Conservation (phyloP, 2,113 vertebrate species). For the Tachycineta bicolor region DNA sequence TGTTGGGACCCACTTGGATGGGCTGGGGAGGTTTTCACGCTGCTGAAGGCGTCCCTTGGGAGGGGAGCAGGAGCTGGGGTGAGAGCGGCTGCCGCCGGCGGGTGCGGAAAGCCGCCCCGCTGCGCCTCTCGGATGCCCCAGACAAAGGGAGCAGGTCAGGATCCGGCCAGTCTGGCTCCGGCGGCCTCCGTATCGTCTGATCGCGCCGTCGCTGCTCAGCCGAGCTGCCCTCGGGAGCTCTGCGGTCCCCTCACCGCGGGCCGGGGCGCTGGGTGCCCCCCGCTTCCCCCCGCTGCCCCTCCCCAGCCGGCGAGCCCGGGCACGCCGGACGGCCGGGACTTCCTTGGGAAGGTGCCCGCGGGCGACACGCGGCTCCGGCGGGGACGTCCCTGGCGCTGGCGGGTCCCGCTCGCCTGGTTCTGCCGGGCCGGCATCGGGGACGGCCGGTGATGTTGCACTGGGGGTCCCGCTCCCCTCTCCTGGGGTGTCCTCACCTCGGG, state of each 20-base stretch:
- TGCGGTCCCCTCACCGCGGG: neutral
- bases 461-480: neutral
- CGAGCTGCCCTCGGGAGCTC: neutral
- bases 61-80: neutral
- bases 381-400: neutral
- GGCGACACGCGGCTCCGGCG: neutral
- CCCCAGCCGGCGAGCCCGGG: neutral
- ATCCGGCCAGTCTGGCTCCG: constrained; percentile 47
- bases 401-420: constrained; percentile 28
- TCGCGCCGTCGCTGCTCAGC: neutral
- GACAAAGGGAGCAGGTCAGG: constrained; percentile 40
- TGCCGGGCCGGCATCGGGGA: neutral
- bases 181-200: neutral
- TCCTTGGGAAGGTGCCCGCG: constrained; percentile 52
- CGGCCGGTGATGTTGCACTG: neutral
- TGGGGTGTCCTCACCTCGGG: neutral
- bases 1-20: neutral
- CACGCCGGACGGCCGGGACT: neutral
- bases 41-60: neutral
- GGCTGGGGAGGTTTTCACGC: neutral
- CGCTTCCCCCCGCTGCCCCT: neutral
- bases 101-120: neutral
- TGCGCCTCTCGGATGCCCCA: neutral
- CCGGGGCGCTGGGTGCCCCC: neutral
- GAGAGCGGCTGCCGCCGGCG: neutral